Evolutionary conservation across 2,888 invertebrate genomes (phyloP), one percentile per base, ranked within the genome.

Genomic region (Galerucella calmariensis): DNA sequence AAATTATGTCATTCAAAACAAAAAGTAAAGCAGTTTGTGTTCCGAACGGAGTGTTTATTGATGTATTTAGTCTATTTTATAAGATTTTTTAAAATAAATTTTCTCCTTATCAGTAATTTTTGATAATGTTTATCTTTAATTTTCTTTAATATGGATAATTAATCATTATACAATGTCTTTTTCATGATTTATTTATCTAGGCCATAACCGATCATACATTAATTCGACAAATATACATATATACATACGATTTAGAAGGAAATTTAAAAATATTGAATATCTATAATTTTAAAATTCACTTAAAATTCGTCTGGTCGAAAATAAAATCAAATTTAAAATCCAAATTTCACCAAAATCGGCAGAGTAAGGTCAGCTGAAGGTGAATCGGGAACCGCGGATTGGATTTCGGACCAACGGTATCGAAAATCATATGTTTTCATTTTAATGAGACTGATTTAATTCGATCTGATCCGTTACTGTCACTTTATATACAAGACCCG

Each of bases 281-380:
- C 68, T 46, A 59, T 68, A 41, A 24, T 72, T 72, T 20, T 24
- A 67, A 72, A 67, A 72, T 72, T 72, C 35, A 67, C 53, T 46
- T 72, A 77, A 61, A 77, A 77, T 77, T 78, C 78, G 78, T 77
- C 78, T 78, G 78, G 77, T 61, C 74, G 70, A 75, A 67, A 59
- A 69, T 63, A 56, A 69, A 75, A 69, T 67, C 67, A 58, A 65
- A 78, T 79, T 79, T 76, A 73, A 77, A 79, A 74, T 61, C 72
- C 74, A 79, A 79, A 77, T 79, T 73, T 75, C 53, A 24, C 59
- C 73, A 73, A 61, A 69, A 48, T 61, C 61, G 27, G 75, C 75
- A 78, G 77, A 77, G 75, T 73, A 79, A 79, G 79, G 79, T 78
- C 72, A 79, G 35, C 35, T 46, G 63, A 78, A 79, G 79, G 79